Evolutionary conservation across 2,888 invertebrate genomes (phyloP), one percentile per base, ranked within the genome.

Genomic region (Mythimna impura): DNA sequence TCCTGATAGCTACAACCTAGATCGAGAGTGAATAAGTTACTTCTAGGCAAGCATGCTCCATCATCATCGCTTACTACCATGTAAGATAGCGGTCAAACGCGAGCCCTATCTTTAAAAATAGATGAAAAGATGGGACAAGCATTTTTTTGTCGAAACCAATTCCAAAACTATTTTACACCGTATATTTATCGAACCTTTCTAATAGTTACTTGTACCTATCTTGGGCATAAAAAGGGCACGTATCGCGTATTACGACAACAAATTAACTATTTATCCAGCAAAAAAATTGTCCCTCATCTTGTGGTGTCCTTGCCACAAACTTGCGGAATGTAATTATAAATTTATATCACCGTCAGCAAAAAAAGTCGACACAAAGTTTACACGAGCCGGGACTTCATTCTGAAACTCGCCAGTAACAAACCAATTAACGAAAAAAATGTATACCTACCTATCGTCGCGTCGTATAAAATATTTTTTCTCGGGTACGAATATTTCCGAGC

Each of bases 361-460:
- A n/a, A 83, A 86, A 81, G 70, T 70, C 68, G 76, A 66, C 76
- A 71, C 69, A 83, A 86, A 85, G 73, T 87, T 86, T 73, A 72
- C 76, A 71, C 52, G 75, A 74, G 70, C 68, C 71, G 71, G 71
- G 75, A 70, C 66, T 78, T 84, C 78, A 76, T 81, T 86, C 70
- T 73, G 66, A 76, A 87, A 87, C 84, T 89, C 81, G 76, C 69
- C 78, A 72, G 80, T 76, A 88, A 89, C 85, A 89, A 88, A 89
- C 89, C 87, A 91, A 91, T 90, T 88, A 90, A 81, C 75, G 69
- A 67, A 82, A 82, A 82, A 85, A 78, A 87, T 82, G 78, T 82
- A 76, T 84, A 80, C 66, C 20, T n/a, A 71, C 40, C 12, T n/a
- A 71, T 30, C 10, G 5, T 17, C 55, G 50, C 10, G 5, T 17